phyloP scores from a whole-genome alignment of 2,888 invertebrate genomes.

The Ferdinandea cuprea region DNA sequence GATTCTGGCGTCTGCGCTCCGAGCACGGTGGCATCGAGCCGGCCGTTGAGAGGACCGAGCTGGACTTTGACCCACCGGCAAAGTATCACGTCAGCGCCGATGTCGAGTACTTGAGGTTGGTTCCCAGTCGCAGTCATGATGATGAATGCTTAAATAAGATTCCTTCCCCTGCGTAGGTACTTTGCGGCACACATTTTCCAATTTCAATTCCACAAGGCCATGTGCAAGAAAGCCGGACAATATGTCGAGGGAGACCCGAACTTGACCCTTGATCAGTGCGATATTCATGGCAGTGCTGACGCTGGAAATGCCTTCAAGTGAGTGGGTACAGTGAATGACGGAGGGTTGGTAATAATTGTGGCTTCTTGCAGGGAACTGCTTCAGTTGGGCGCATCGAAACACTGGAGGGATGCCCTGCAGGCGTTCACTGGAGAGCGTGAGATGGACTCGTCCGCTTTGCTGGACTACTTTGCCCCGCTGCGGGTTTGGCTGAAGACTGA shows the following conservation, averaged over 20 bases:
- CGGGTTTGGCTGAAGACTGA: slow-evolving; percentile 89
- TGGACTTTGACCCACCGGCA: slow-evolving; percentile 90
- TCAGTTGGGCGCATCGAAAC: slow-evolving; percentile 87
- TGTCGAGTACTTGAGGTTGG: slow-evolving; percentile 87
- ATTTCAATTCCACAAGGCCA: slow-evolving; percentile 89
- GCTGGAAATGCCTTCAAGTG: slow-evolving; percentile 89
- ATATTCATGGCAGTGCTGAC: slow-evolving; percentile 91
- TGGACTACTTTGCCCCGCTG: slow-evolving; percentile 92
- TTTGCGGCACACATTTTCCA: slow-evolving; percentile 91
- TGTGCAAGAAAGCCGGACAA: slow-evolving; percentile 90
- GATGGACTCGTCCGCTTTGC: slow-evolving; percentile 89
- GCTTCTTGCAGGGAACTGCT: slow-evolving; percentile 86
- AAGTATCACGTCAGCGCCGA: slow-evolving; percentile 90
- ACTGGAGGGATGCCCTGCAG: slow-evolving; percentile 92
- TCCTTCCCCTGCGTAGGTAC: slow-evolving; percentile 84
- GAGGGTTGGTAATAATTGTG: neutral
- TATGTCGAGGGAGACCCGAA: slow-evolving; percentile 87
- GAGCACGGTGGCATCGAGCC: slow-evolving; percentile 87
- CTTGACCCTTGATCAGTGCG: slow-evolving; percentile 91
- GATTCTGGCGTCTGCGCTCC: slow-evolving; percentile 87
- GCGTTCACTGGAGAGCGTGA: slow-evolving; percentile 89
- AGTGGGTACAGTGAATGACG: neutral
- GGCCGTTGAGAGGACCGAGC: slow-evolving; percentile 85
- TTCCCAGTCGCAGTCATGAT: neutral
- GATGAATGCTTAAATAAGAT: neutral